These are phyloP conservation scores for Misgurnus anguillicaudatus DNA, from an alignment of 2,113 vertebrate species.

Conservation along the genomic window DNA sequence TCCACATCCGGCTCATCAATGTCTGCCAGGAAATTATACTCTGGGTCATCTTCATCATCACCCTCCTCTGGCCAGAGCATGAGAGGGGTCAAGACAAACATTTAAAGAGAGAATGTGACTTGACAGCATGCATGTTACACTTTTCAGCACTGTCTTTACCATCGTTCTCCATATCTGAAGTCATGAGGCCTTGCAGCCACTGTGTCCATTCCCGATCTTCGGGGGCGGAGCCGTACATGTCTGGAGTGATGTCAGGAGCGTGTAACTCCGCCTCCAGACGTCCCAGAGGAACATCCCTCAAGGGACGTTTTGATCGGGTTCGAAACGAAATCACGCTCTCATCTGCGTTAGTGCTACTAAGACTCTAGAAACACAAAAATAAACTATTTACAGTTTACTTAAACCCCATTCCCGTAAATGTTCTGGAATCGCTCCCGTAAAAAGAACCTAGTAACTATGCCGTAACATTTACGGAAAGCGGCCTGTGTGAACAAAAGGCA, in stretches of 20 bases:
- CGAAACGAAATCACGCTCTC: slow-evolving; percentile 87
- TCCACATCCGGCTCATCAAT: slow-evolving; percentile 90
- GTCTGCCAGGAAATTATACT: slow-evolving; percentile 95
- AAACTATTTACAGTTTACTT: neutral
- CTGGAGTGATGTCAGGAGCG: slow-evolving; percentile 92
- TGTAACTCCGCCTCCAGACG: slow-evolving; percentile 89
- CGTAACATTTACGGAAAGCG: too few relatives aligned
- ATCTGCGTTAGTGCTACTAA: slow-evolving; percentile 50
- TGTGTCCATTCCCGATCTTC: slow-evolving; percentile 93
- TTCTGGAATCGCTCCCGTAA: too few relatives aligned
- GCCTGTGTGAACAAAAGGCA: too few relatives aligned
- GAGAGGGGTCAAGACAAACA: neutral
- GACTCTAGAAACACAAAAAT: slow-evolving; percentile 11
- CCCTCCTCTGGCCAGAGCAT: slow-evolving; percentile 80
- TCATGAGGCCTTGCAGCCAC: slow-evolving; percentile 92
- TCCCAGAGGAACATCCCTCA: slow-evolving; percentile 87
- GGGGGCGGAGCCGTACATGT: slow-evolving; percentile 85
- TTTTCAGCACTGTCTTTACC: slow-evolving; percentile 63
- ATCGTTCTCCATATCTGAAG: slow-evolving; percentile 85
- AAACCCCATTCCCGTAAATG: too few relatives aligned
- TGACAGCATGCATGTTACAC: neutral
- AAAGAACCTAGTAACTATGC: too few relatives aligned
- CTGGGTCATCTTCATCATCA: slow-evolving; percentile 96
- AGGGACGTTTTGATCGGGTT: slow-evolving; percentile 88
- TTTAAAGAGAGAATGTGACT: neutral